Evolutionary conservation across 2,113 vertebrate species (phyloP), one percentile per base, ranked within the genome.

Genomic region (Antechinus stuartii): DNA sequence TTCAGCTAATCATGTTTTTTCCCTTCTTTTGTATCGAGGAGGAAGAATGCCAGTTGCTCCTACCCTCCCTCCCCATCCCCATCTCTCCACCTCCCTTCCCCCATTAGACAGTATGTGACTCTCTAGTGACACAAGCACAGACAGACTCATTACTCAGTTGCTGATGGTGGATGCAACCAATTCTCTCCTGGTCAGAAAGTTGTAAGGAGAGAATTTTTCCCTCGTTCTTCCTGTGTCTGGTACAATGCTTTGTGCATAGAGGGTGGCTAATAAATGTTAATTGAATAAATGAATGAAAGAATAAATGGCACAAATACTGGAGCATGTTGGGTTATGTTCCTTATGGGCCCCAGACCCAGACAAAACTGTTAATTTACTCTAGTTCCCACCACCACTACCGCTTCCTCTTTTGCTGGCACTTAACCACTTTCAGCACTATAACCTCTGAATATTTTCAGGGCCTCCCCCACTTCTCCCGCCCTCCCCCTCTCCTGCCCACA

Each of bases 11-110:
- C 90, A 22, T 49, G 61, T 8, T 91, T 54, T 54, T 92, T 53
- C 49, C 42, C 53, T 95, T 95, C 90, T 92, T 92, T 76, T 94
- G 49, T 23, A 22, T 84, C 23, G 42, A 35, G 92, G 92, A 95
- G 23, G 57, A 93, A 94, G 54, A 94, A 52, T 5, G 54, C 22
- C 25, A 93, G 91, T 56, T 53, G 53, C 96, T 90, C 90, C 84
- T 95, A 52, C 25, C 19, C 92, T 19, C 6, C 11, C 68, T 42
- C 68, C 68, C 68, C 68, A 19, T 76, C 68, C 35, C 14, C 35
- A 42, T 84, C 7, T 42, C 68, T 42, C 68, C n/a, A 22, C 16
- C n/a, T 42, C 16, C 68, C 35, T 5, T 84, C 35, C 68, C n/a
- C n/a, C 19, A 84, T 19, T 52, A 52, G 50, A 52, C n/a, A 76